These are phyloP conservation scores for Cyclopterus lumpus DNA, from an alignment of 2,797 vertebrate species.

Conservation along the genomic window DNA sequence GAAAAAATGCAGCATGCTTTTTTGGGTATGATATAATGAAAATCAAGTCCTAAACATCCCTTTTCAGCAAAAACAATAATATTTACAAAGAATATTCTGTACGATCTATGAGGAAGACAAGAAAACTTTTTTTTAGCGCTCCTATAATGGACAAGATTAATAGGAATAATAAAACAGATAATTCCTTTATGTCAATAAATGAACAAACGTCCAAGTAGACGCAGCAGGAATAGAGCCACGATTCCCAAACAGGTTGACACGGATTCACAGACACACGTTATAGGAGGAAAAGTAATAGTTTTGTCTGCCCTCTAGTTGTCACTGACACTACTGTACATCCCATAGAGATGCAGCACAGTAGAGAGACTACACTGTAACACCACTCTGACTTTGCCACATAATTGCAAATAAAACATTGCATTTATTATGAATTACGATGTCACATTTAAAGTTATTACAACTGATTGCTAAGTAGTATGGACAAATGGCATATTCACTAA, in stretches of 20 bases:
- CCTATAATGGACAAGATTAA: not conserved
- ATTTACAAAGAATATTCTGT: not conserved
- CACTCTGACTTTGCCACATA: not conserved
- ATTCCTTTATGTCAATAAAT: not conserved
- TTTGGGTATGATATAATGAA: not conserved
- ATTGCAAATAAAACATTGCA: not conserved
- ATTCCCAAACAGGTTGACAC: constrained; percentile 10
- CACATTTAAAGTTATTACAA: not conserved
- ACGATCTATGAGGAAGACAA: not conserved
- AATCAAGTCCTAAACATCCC: not conserved
- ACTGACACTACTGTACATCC: constrained; percentile 56
- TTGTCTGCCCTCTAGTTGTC: constrained; percentile 84
- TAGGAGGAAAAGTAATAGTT: constrained; percentile 57
- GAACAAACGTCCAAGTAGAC: not conserved
- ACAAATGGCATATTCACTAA: not conserved
- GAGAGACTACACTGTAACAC: not conserved
- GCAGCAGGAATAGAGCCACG: not conserved
- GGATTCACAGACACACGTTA: constrained; percentile 21
- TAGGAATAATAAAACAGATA: not conserved
- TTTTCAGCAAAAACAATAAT: not conserved
- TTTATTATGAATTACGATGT: not conserved
- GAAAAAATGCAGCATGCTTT: constrained; percentile 3
- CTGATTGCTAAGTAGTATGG: not conserved
- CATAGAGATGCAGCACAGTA: constrained; percentile 28
- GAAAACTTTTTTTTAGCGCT: not conserved